Conservation (phyloP, 2,888 invertebrate genomes). For the Drosophila nr. perissopoda region DNA sequence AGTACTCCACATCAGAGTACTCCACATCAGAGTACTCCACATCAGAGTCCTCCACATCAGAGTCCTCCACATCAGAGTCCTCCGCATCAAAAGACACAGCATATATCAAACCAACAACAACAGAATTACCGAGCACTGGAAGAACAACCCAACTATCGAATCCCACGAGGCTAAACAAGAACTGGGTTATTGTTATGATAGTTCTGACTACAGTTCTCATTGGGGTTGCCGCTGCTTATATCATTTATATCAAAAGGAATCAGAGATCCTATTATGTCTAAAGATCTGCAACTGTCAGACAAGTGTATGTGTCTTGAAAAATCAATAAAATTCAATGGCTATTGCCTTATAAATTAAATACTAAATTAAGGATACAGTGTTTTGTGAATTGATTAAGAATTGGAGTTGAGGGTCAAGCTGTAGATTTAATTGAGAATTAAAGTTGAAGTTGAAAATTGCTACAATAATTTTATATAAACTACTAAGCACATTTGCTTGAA, state of each 20-base stretch:
- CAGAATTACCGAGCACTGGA: neutral
- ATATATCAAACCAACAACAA: neutral
- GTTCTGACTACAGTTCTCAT: neutral
- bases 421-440: neutral
- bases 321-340: too few species aligned
- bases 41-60: too few species aligned
- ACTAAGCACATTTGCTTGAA: neutral
- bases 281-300: neutral
- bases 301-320: too few species aligned
- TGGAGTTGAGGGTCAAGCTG: neutral
- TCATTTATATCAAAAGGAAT: slow-evolving; percentile 10
- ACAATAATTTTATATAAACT: neutral
- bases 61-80: too few species aligned
- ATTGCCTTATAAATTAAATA: neutral
- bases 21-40: too few species aligned
- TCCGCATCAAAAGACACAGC: too few species aligned
- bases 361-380: too few species aligned
- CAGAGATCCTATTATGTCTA: slow-evolving; percentile 13
- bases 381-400: too few species aligned
- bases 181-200: neutral
- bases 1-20: too few species aligned
- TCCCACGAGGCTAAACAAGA: too few species aligned
- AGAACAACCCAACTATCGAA: neutral
- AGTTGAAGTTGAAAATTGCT: neutral
- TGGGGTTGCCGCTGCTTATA: neutral